A percentile compares a stretch with the other conserved stretches of the same genome.
Evolutionary conservation across 2,797 vertebrate species (phyloP).

Genomic region (Chelonia mydas): DNA sequence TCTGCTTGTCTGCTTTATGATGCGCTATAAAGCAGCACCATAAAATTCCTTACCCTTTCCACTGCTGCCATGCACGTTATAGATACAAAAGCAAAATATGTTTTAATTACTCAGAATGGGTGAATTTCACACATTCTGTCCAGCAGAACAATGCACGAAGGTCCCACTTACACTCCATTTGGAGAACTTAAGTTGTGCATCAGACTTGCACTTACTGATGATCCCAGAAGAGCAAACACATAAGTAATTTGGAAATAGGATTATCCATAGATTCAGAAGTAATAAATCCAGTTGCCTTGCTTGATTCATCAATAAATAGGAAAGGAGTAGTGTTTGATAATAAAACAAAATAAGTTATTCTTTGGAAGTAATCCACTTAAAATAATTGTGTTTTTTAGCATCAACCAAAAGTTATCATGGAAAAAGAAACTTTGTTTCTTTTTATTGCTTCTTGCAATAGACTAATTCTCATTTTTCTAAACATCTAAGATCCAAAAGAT

Average conservation of each 20-base stretch:
- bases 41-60: neutral
- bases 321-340: conserved; percentile 62
- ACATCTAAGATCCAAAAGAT: conserved; percentile 30
- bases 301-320: conserved; percentile 70
- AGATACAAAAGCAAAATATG: neutral
- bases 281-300: conserved; percentile 73
- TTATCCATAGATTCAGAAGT: conserved; percentile 69
- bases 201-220: conserved; percentile 30
- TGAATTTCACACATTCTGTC: neutral
- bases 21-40: neutral
- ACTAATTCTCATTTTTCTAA: conserved; percentile 43
- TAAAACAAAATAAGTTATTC: conserved; percentile 70
- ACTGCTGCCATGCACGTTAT: neutral
- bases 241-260: conserved; percentile 62
- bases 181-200: neutral
- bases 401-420: conserved; percentile 60
- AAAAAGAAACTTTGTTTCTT: conserved; percentile 49
- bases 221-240: conserved; percentile 60
- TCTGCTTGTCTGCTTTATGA: neutral
- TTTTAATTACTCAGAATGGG: conserved; percentile 26
- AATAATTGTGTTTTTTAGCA: conserved; percentile 70
- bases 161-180: conserved; percentile 25
- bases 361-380: conserved; percentile 71
- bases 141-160: neutral
- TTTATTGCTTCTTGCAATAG: conserved; percentile 41